These are phyloP conservation scores for Myzus persicae DNA, from an alignment of 1,140 invertebrate species.

Conservation along the genomic window DNA sequence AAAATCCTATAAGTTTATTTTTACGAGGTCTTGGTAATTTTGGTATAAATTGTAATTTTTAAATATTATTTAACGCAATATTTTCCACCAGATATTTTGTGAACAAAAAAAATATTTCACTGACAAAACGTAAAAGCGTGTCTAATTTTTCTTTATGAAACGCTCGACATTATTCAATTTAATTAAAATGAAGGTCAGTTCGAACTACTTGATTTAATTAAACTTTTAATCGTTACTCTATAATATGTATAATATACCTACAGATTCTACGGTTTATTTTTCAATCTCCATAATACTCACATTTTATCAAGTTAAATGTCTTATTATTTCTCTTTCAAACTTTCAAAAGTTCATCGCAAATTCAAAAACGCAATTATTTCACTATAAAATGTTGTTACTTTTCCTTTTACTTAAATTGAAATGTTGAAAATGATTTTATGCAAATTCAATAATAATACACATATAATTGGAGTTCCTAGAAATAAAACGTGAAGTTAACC, in stretches of 20 bases:
- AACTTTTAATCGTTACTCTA: not conserved
- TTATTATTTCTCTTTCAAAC: conserved; percentile 18
- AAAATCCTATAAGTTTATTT: not conserved
- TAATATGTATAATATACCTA: not conserved
- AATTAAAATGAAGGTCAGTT: not conserved
- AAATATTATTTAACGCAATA: not conserved
- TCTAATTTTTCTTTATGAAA: not conserved
- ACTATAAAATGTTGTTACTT: not conserved
- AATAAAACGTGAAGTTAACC: not conserved
- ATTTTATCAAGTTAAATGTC: not conserved
- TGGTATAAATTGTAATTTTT: not conserved
- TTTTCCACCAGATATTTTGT: no score
- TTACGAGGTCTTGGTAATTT: no score
- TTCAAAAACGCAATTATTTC: not conserved
- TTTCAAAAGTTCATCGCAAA: not conserved
- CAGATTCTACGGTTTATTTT: not conserved
- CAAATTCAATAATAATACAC: not conserved
- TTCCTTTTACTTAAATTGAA: not conserved
- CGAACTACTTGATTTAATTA: not conserved
- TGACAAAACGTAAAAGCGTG: not conserved
- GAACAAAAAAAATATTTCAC: not conserved
- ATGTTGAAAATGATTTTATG: not conserved
- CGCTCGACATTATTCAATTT: not conserved
- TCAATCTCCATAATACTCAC: not conserved
- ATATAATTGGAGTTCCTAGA: not conserved